Evolutionary conservation across 2,888 invertebrate species (phyloP), one percentile per base, ranked within the genome.

Genomic region (Cataglyphis livida): DNA sequence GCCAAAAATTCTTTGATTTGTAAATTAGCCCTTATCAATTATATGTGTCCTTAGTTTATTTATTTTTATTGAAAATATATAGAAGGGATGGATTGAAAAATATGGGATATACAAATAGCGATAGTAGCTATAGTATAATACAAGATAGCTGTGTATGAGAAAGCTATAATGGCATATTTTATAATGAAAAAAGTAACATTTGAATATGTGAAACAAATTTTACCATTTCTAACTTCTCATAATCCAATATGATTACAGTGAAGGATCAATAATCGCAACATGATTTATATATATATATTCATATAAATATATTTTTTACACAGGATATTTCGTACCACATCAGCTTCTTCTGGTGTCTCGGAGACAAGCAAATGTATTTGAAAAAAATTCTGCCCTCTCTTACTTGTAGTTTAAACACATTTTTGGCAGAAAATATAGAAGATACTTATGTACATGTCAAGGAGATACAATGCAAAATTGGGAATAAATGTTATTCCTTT

Each of bases 301-400:
- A n/a, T 28, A 48, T 51, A 3, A 21, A 3, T 3, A 0, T 38
- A 4, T 62, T 10, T 64, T 25, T 35, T 59, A 96, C 96, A 89
- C 94, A 98, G 98, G 95, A 97, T 92, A 97, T 98, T 28, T 97
- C 97, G 2, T 98, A 97, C 95, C 98, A 98, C 93, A 96, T 98
- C 91, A 98, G 98, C 93, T 95, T 98, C 87, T 95, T 97, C 15
- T 98, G 98, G 98, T 96, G 96, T 84, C 95, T 96, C 76, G 98
- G 98, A 0, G 96, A 98, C 94, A 95, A 96, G 87, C 95, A 95
- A 89, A 91, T 95, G 32, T 92, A 95, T 84, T 91, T 97, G 15
- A 94, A 93, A 73, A 87, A 92, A 44, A 92, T 95, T 84, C 91
- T 96, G 83, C 94, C 95, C 0, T 90, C 95, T 51, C 93, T 97